Evolutionary conservation across 2,888 invertebrate species (phyloP).

Genomic region (Brassicogethes aeneus): DNA sequence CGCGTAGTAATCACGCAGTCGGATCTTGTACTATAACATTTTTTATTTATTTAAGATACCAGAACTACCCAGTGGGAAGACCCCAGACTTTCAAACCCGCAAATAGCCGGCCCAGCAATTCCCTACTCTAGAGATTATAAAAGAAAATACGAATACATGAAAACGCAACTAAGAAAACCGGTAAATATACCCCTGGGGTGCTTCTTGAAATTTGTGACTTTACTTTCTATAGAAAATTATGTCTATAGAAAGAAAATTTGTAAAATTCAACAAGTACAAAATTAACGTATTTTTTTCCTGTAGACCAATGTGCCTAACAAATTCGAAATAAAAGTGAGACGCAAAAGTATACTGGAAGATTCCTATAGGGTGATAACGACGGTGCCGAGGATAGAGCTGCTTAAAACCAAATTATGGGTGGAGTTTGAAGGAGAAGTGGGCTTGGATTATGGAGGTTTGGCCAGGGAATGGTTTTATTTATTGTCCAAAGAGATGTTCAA

Average conservation of each 20-base stretch:
- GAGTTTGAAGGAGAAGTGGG: slow-evolving; percentile 98
- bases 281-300: slow-evolving; percentile 27
- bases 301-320: slow-evolving; percentile 95
- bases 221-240: no score
- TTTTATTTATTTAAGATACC: slow-evolving; percentile 57
- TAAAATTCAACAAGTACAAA: no score
- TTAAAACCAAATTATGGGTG: slow-evolving; percentile 97
- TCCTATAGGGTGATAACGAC: slow-evolving; percentile 92
- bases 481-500: slow-evolving; percentile 99
- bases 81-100: slow-evolving; percentile 90
- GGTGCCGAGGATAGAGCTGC: slow-evolving; percentile 80
- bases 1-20: no score
- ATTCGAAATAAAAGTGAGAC: slow-evolving; percentile 90
- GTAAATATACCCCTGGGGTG: slow-evolving; percentile 44
- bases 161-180: slow-evolving; percentile 91
- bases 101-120: slow-evolving; percentile 95
- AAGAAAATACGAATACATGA: slow-evolving; percentile 97
- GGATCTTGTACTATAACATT: no score
- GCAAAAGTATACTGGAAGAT: slow-evolving; percentile 91
- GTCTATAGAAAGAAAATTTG: no score
- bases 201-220: no score
- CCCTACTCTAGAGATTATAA: slow-evolving; percentile 99
- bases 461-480: slow-evolving; percentile 98
- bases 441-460: slow-evolving; percentile 91
- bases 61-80: slow-evolving; percentile 99